Conservation (phyloP, 2,888 invertebrate species). For the Parnassius orleans region DNA sequence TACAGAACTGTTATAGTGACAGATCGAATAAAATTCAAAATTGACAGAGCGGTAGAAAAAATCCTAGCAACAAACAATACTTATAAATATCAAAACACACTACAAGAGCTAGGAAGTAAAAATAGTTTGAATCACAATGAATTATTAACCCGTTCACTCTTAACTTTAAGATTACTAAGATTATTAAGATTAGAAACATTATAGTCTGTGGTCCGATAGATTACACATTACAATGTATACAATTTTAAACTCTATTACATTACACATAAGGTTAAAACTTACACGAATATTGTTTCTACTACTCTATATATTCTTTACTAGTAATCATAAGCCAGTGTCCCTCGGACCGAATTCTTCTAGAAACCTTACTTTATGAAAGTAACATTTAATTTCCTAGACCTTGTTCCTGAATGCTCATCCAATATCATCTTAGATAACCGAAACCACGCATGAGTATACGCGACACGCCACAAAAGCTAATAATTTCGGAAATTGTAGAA, state of each 20-base stretch:
- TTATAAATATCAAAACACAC: not conserved
- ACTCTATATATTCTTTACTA: not conserved
- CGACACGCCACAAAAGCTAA: not conserved
- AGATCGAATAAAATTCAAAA: constrained; percentile 6
- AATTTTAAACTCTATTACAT: constrained; percentile 8
- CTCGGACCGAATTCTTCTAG: constrained; percentile 3
- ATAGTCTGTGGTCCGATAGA: constrained; percentile 8
- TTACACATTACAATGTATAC: constrained; percentile 5
- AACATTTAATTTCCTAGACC: constrained; percentile 16
- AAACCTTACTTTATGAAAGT: constrained; percentile 20
- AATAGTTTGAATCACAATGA: constrained; percentile 4
- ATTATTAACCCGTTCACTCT: constrained; percentile 5
- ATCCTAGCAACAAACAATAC: not conserved
- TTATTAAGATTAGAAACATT: not conserved
- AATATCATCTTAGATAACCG: not conserved
- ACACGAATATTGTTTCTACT: not conserved
- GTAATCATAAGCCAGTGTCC: not conserved
- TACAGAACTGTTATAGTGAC: constrained; percentile 11
- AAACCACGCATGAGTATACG: not conserved
- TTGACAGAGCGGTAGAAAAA: constrained; percentile 1
- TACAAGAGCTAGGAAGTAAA: not conserved
- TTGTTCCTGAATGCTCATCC: not conserved
- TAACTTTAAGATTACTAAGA: too few relatives aligned
- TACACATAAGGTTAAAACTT: constrained; percentile 3
- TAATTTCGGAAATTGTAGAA: not conserved